These are phyloP conservation scores for Graptemys geographica DNA, from an alignment of 2,797 vertebrate species.

Conservation along the genomic window DNA sequence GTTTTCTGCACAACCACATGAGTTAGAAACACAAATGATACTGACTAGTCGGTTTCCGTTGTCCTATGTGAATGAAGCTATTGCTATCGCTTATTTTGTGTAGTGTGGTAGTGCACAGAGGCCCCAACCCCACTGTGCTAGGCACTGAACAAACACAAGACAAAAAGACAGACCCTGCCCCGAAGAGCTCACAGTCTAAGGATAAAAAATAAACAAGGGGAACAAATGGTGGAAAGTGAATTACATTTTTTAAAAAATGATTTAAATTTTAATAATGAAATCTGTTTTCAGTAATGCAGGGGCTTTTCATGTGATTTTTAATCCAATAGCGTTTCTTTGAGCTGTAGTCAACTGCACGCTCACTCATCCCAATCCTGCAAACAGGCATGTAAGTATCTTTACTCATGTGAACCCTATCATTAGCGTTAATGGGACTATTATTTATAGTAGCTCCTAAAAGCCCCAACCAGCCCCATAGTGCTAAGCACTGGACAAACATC, in stretches of 20 bases:
- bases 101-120: accelerated
- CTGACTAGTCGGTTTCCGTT: background rate
- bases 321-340: background rate
- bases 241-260: background rate
- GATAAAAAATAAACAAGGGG: background rate
- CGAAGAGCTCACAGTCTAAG: background rate
- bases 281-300: background rate
- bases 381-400: background rate
- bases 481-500: background rate
- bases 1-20: background rate
- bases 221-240: background rate
- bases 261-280: background rate
- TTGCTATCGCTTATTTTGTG: accelerated
- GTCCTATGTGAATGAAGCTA: background rate
- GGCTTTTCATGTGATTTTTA: background rate
- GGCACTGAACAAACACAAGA: background rate
- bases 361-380: background rate
- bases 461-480: background rate
- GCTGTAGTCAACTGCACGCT: background rate
- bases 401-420: background rate
- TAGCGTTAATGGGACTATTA: background rate
- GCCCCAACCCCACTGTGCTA: background rate
- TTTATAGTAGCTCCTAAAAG: background rate
- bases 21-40: background rate
- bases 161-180: background rate